Percentiles rank a stretch among this genome's conserved stretches.
These are phyloP conservation scores for Caerostris darwini DNA, from an alignment of 1,140 invertebrate species.

Conservation along the genomic window DNA sequence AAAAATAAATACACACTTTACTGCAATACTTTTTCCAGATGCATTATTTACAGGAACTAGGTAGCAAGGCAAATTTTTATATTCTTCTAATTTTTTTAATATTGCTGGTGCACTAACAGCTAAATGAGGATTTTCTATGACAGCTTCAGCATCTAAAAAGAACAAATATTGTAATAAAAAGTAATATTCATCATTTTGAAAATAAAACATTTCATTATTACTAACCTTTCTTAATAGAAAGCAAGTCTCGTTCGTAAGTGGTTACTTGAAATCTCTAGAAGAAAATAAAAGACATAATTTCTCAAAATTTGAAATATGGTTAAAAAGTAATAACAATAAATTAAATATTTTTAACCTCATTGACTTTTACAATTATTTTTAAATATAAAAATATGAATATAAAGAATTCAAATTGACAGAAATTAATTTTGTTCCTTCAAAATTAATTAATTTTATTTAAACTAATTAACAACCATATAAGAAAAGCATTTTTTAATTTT, in stretches of 20 bases:
- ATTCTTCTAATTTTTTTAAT: conserved; percentile 66
- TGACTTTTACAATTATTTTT: too few species aligned
- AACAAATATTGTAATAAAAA: not conserved
- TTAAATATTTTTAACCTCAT: too few species aligned
- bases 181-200: not conserved
- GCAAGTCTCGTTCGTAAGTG: conserved; percentile 42
- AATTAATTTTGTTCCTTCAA: too few species aligned
- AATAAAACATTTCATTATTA: not conserved
- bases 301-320: too few species aligned
- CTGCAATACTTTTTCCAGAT: not conserved
- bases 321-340: too few species aligned
- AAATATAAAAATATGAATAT: too few species aligned
- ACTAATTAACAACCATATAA: too few species aligned
- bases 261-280: conserved; percentile 42
- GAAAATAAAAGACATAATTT: not conserved
- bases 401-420: too few species aligned
- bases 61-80: conserved; percentile 58
- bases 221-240: conserved; percentile 63
- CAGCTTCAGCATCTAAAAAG: conserved; percentile 67
- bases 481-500: too few species aligned
- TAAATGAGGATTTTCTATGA: conserved; percentile 69
- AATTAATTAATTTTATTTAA: too few species aligned
- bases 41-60: conserved; percentile 21
- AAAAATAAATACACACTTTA: too few species aligned
- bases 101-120: conserved; percentile 71